Evolutionary conservation across 1,140 invertebrate genomes (phyloP), one percentile per base, ranked within the genome.

Genomic region (Holcopasites calliopsidis): DNA sequence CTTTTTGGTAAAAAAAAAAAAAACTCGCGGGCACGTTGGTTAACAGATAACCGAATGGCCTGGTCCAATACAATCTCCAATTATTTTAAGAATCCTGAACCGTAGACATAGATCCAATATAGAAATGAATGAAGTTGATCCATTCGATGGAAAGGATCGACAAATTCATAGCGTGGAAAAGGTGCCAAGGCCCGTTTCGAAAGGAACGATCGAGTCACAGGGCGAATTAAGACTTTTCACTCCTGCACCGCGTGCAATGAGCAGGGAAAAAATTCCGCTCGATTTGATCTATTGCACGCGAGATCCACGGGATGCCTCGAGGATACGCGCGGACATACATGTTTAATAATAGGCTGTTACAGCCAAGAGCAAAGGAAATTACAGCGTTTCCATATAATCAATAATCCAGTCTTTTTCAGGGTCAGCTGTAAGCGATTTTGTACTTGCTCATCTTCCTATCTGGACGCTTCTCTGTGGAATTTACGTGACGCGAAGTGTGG

Each of bases 341-440:
- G 31, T 57, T 76, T 76, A 76, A 76, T 76, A 69, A 76, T 61
- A 76, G 73, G 42, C 35, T 33, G n/a, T 70, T 42, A 35, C 73
- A 28, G 21, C 35, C 28, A 26, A 58, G 72, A 76, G 66, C 23
- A 35, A 61, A 50, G 47, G 55, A 70, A 76, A 76, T 76, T 70
- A 76, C 74, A 47, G 74, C 35, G 74, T 76, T 76, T 33, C 26
- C 66, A 31, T 52, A 40, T 44, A 76, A 70, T 76, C 66, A 44
- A 76, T 76, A 76, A 61, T 55, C 31, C 42, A 52, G 52, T n/a
- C 21, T 47, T 16, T 60, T 55, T 54, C 73, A 76, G 44, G 65
- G 66, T 76, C 74, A 7, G 10, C 10, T 13, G 6, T 11, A 28
- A 65, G 21, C 47, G 6, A 33, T 55, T 13, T 31, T 18, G 4